A percentile compares a stretch with the other conserved stretches of the same genome.
Evolutionary conservation across 1,140 invertebrate species (phyloP).

Genomic region (Paraescarpia echinospica): DNA sequence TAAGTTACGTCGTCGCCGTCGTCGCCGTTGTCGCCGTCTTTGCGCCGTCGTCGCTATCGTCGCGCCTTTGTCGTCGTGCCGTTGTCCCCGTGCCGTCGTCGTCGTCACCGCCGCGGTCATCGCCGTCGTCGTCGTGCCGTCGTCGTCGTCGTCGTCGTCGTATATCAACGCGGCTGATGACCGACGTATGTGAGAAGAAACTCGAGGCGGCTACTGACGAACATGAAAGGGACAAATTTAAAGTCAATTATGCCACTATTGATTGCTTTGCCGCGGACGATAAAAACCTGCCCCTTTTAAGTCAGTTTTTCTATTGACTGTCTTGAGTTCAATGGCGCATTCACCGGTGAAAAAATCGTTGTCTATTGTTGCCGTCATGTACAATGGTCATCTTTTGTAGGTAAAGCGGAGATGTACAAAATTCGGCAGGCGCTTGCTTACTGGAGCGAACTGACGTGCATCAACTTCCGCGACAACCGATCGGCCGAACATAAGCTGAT

Average conservation of each 20-base stretch:
- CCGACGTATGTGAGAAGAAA: background rate
- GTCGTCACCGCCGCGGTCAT: too few species aligned
- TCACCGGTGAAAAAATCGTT: background rate
- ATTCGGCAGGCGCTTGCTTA: constrained; percentile 97
- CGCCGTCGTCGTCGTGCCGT: too few species aligned
- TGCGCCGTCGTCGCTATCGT: too few species aligned
- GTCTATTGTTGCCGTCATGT: background rate
- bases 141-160: too few species aligned
- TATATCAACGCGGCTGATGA: background rate
- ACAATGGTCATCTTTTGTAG: constrained; percentile 34
- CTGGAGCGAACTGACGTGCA: constrained; percentile 96
- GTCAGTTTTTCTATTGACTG: background rate
- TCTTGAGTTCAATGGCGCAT: background rate
- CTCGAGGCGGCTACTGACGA: background rate
- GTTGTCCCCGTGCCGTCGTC: too few species aligned
- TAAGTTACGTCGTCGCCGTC: background rate
- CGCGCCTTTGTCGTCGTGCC: too few species aligned
- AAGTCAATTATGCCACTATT: background rate
- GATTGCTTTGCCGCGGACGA: background rate
- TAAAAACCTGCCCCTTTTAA: background rate
- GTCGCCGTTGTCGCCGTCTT: too few species aligned
- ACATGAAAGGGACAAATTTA: background rate
- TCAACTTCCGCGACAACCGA: constrained; percentile 86
- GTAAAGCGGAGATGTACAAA: constrained; percentile 81
- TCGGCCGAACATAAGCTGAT: constrained; percentile 24